Evolutionary conservation across 2,113 vertebrate species (phyloP).

Genomic region (Dasyurus viverrinus): DNA sequence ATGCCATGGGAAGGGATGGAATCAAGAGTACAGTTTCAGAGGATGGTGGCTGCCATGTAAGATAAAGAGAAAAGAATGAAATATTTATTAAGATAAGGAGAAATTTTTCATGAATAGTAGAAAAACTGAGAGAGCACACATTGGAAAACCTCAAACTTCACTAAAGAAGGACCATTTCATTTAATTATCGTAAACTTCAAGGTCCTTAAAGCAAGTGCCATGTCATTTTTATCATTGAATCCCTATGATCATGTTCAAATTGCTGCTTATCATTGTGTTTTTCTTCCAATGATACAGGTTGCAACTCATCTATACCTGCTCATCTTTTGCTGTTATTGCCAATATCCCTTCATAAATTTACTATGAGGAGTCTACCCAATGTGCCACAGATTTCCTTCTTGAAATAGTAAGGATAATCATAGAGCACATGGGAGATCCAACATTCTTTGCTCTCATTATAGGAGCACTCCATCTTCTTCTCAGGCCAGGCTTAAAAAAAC

Average conservation of each 20-base stretch:
- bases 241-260: neutral
- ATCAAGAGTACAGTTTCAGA: neutral
- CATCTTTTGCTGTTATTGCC: neutral
- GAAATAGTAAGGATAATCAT: neutral
- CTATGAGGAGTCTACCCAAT: neutral
- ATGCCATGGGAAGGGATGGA: neutral
- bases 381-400: neutral
- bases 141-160: neutral
- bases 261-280: neutral
- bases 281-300: neutral
- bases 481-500: neutral
- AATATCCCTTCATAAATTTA: neutral
- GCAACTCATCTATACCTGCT: neutral
- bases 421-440: neutral
- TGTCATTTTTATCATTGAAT: neutral
- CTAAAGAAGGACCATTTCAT: neutral
- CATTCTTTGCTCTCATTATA: neutral
- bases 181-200: neutral
- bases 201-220: neutral
- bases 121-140: neutral
- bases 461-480: neutral
- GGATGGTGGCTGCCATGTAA: neutral
- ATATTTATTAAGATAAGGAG: neutral
- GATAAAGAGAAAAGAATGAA: neutral
- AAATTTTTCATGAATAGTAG: neutral